Evolutionary conservation across 2,797 vertebrate genomes (phyloP), one percentile per base, ranked within the genome.

Genomic region (Geotrypetes seraphini): DNA sequence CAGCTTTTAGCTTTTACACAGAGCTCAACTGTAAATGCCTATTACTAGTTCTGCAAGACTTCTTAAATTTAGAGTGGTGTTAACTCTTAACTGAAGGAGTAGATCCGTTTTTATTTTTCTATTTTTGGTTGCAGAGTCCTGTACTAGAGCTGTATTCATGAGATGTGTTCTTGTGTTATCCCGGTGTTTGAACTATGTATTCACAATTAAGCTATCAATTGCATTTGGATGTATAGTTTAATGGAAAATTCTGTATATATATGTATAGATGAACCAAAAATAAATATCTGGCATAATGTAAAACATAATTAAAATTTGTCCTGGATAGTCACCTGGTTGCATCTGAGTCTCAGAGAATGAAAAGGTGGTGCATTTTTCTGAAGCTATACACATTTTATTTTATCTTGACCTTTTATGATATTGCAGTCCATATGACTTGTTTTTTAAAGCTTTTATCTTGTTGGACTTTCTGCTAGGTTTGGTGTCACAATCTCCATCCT

Each of bases 141-240:
- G n/a, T n/a, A n/a, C n/a, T n/a, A n/a, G n/a, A n/a, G n/a, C 53
- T 63, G 50, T 25, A 69, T 66, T 19, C 1, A 57, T 36, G 42
- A 30, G 57, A 50, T 44, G 65, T 63, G 58, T 60, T 71, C 58
- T 63, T 63, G 66, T 53, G 62, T 63, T 69, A 60, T 60, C 54
- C 61, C 46, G 26, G 55, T 48, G 64, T 64, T 63, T 63, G 52
- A 60, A 54, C 55, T 67, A 60, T 71, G 64, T 73, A 61, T 70
- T 63, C 59, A 63, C 60, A 61, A 63, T 63, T 53, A 61, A 61
- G 61, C 64, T 52, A 41, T 53, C 39, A 52, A 26, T 60, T 59
- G 62, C 67, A 36, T 60, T 49, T 71, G 53, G 63, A 60, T 69
- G 66, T 70, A 52, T 61, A 33, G 53, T 55, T 63, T 63, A 51